These are phyloP conservation scores for Cherax quadricarinatus DNA, from an alignment of 1,140 invertebrate genomes.

Conservation along the genomic window DNA sequence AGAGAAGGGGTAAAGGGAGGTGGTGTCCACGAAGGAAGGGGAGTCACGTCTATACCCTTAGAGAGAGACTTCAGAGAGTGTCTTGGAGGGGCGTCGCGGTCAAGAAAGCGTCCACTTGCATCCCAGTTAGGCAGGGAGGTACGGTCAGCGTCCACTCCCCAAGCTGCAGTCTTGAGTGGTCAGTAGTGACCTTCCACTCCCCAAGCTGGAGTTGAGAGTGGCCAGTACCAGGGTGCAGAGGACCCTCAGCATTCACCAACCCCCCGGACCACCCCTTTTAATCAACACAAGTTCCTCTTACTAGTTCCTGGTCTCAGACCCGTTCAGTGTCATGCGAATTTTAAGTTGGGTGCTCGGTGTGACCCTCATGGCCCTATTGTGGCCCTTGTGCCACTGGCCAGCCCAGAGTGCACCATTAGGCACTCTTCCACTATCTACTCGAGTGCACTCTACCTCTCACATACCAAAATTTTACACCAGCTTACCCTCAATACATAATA, in stretches of 20 bases:
- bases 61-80: too few species aligned
- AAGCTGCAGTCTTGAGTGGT: neutral
- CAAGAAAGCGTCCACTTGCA: slow-evolving; percentile 23
- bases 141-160: slow-evolving; percentile 18
- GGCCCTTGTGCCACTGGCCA: neutral
- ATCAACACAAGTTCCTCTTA: slow-evolving; percentile 47
- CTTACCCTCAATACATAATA: slow-evolving; percentile 3
- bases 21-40: neutral
- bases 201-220: neutral
- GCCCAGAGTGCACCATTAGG: slow-evolving; percentile 30
- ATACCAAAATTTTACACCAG: neutral
- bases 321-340: slow-evolving; percentile 41
- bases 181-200: neutral
- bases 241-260: slow-evolving; percentile 17
- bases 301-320: slow-evolving; percentile 8
- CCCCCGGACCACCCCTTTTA: neutral
- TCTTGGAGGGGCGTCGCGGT: neutral
- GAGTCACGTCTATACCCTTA: slow-evolving; percentile 9
- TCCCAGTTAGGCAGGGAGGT: neutral
- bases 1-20: neutral
- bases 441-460: neutral
- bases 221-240: neutral
- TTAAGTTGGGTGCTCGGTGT: slow-evolving; percentile 27
- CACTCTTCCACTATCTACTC: slow-evolving; percentile 9
- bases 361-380: neutral